These are phyloP conservation scores for Mionectes macconnelli DNA, from an alignment of 2,113 vertebrate species.

Conservation along the genomic window DNA sequence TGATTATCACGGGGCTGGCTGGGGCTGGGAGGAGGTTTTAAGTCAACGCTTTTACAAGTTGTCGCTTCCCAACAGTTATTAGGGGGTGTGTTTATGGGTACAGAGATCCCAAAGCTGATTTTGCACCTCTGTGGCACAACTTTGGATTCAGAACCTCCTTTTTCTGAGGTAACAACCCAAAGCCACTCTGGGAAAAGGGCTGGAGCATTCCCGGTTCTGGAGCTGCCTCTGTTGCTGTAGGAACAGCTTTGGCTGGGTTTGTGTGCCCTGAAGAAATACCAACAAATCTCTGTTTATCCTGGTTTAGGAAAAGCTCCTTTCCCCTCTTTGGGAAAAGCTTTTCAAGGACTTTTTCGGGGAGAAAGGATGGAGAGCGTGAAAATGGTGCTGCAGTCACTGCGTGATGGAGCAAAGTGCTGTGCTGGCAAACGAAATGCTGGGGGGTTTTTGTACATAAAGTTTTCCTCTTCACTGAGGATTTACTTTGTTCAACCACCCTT, in stretches of 20 bases:
- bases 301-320: background rate
- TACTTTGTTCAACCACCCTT: background rate
- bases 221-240: background rate
- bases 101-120: too few relatives aligned
- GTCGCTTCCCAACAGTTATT: background rate
- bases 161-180: background rate
- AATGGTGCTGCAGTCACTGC: background rate
- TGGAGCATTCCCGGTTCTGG: background rate
- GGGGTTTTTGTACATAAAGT: background rate
- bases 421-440: background rate
- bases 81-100: background rate
- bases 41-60: background rate
- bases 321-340: background rate
- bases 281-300: background rate
- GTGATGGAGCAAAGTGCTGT: background rate
- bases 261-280: background rate
- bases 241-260: background rate
- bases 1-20: background rate
- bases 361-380: background rate
- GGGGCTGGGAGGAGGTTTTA: background rate
- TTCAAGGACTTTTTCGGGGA: background rate
- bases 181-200: background rate
- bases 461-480: background rate
- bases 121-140: too few relatives aligned
- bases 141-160: background rate